Conservation (phyloP, 2,797 vertebrate species). For the Sebastes alutus region DNA sequence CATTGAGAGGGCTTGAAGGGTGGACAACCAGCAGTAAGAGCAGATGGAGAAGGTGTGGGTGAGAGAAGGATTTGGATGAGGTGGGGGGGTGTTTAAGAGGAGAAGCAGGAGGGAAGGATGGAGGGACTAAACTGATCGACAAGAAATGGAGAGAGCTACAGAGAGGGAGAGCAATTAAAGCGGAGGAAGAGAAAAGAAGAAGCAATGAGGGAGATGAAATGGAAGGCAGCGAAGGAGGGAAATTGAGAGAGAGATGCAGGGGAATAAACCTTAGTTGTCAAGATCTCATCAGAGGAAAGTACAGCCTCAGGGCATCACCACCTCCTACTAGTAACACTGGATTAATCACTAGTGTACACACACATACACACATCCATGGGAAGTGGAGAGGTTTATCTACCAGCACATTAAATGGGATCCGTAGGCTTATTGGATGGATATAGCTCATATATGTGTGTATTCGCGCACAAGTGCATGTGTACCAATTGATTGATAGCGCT, state of each 20-base stretch:
- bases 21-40: slow-evolving; percentile 21
- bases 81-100: not conserved
- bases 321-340: slow-evolving; percentile 65
- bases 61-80: slow-evolving; percentile 11
- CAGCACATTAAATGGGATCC: slow-evolving; percentile 51
- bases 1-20: slow-evolving; percentile 12
- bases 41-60: slow-evolving; percentile 12
- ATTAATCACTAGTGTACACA: slow-evolving; percentile 52
- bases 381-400: slow-evolving; percentile 45
- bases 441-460: not conserved
- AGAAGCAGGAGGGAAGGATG: not conserved
- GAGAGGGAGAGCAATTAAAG: slow-evolving; percentile 52
- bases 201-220: slow-evolving; percentile 8
- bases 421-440: slow-evolving; percentile 37
- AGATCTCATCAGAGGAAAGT: slow-evolving; percentile 74
- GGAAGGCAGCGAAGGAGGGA: slow-evolving; percentile 10
- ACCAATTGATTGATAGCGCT: slow-evolving; percentile 19
- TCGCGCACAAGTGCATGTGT: not conserved
- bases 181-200: not conserved
- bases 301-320: slow-evolving; percentile 65
- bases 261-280: slow-evolving; percentile 73
- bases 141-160: slow-evolving; percentile 5
- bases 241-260: slow-evolving; percentile 46
- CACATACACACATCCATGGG: not conserved
- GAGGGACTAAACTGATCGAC: slow-evolving; percentile 23